Conservation (phyloP, 2,113 vertebrate species). For the Marmota flaviventris region DNA sequence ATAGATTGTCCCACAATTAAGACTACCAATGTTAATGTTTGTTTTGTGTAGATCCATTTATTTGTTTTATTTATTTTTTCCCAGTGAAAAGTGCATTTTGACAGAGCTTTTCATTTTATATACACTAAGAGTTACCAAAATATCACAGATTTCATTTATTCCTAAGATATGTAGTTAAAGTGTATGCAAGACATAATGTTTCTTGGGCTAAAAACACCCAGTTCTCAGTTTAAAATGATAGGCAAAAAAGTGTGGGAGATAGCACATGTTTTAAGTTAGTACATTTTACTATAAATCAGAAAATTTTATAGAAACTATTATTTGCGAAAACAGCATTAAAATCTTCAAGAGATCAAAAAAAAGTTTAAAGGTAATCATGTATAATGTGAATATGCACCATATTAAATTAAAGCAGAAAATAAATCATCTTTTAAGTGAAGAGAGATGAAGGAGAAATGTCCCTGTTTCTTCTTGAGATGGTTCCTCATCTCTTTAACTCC, state of each 20-base stretch:
- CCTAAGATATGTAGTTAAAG: constrained; percentile 66
- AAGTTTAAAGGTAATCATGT: constrained; percentile 34
- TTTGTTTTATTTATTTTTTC: too few relatives aligned
- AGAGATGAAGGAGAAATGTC: background rate
- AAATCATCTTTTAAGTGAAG: constrained; percentile 1
- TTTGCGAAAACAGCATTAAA: constrained; percentile 66
- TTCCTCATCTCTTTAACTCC: background rate
- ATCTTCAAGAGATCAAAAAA: background rate
- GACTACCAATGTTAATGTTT: too few relatives aligned
- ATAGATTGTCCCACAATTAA: too few relatives aligned
- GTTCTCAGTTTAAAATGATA: constrained; percentile 86
- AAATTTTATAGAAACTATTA: background rate
- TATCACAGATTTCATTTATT: too few relatives aligned
- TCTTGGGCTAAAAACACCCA: constrained; percentile 74
- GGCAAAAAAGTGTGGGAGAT: constrained; percentile 74
- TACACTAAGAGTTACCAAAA: too few relatives aligned
- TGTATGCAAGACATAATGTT: constrained; percentile 83
- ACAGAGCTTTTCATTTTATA: too few relatives aligned
- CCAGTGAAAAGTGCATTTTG: constrained; percentile 90
- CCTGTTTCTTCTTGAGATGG: background rate
- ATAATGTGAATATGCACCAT: constrained; percentile 22
- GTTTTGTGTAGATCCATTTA: too few relatives aligned
- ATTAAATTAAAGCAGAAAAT: constrained; percentile 53
- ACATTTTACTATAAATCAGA: background rate
- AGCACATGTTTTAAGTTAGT: background rate